Conservation (phyloP, 2,888 invertebrate species). For the Dolomedes plantarius region DNA sequence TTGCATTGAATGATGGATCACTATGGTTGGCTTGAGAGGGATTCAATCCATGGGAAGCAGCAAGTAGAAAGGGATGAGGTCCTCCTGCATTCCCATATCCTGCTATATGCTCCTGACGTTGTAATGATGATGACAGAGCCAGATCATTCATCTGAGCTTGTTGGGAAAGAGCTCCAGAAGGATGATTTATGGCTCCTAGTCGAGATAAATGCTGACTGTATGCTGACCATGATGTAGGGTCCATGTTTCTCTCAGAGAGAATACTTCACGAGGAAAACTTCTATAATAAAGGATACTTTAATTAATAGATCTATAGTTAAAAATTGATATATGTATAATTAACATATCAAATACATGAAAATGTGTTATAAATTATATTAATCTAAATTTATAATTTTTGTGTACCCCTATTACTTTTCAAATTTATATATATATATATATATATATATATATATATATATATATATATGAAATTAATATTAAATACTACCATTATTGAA, state of each 20-base stretch:
- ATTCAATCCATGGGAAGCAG: constrained; percentile 72
- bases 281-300: neutral
- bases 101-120: constrained; percentile 72
- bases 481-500: too few species aligned
- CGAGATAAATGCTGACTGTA: constrained; percentile 74
- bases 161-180: constrained; percentile 66
- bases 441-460: too few species aligned
- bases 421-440: too few species aligned
- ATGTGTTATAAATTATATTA: too few species aligned
- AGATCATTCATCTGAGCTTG: constrained; percentile 73
- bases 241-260: constrained; percentile 70
- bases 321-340: neutral
- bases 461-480: too few species aligned
- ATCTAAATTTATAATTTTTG: too few species aligned
- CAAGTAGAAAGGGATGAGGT: constrained; percentile 68
- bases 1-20: constrained; percentile 65
- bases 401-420: too few species aligned
- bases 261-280: neutral
- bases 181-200: constrained; percentile 72
- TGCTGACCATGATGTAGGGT: constrained; percentile 73
- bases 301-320: neutral
- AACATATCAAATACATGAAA: too few species aligned
- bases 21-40: constrained; percentile 67
- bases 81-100: constrained; percentile 71
- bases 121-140: constrained; percentile 68